phyloP scores from a whole-genome alignment of 2,888 invertebrate species.

The Harpalus rufipes region DNA sequence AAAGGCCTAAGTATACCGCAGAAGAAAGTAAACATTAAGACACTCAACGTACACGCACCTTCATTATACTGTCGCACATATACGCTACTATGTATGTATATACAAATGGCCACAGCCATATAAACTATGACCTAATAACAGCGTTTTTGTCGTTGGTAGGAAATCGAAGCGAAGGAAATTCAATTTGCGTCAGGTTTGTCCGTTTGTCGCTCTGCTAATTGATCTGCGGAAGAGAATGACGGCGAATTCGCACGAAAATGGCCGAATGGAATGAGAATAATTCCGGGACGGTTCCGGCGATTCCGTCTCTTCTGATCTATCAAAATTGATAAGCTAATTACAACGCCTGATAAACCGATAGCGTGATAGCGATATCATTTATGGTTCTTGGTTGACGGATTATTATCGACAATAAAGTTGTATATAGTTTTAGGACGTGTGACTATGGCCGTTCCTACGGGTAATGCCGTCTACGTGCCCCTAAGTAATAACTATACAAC shows the following conservation, averaged over 20 bases:
- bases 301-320: background rate
- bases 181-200: background rate
- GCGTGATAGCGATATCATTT: background rate
- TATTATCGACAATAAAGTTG: background rate
- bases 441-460: no score
- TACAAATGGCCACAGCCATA: background rate
- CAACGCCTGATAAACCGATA: background rate
- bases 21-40: slow-evolving; percentile 25
- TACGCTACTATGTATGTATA: background rate
- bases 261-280: slow-evolving; percentile 2
- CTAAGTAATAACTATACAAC: no score
- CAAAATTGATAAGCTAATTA: background rate
- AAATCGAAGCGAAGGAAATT: slow-evolving; percentile 2
- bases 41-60: background rate
- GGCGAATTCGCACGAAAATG: background rate
- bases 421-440: no score
- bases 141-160: background rate
- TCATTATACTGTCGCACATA: background rate
- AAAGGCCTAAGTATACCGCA: background rate
- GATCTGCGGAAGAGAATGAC: background rate
- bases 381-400: background rate
- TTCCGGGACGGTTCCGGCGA: background rate
- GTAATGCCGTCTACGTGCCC: no score
- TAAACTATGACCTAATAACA: background rate
- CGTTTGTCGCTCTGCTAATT: slow-evolving; percentile 16